Evolutionary conservation across 2,113 vertebrate species (phyloP), one percentile per base, ranked within the genome.

Genomic region (Trinectes maculatus): DNA sequence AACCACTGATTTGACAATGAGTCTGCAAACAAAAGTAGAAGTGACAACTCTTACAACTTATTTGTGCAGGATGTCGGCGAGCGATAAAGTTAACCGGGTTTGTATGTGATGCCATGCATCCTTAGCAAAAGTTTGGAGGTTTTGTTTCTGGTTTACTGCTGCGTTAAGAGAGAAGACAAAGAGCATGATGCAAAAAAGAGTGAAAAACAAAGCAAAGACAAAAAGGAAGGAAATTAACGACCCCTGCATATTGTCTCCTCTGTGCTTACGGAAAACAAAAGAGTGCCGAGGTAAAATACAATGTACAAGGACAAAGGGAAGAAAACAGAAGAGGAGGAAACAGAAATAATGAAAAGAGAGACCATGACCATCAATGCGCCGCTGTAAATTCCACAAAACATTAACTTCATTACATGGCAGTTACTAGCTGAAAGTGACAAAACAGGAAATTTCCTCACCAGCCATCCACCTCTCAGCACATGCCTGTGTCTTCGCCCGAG

Each of bases 371-470:
- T 92, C 90, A 92, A 93, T 87, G 90, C 87, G 86, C 83, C 89
- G 93, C 80, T 92, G 90, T 94, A 93, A 94, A 95, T 93, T 91
- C 91, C 89, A 91, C 88, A 85, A 94, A 95, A 95, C 93, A 94
- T 93, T 94, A 92, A 94, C 93, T 92, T 93, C 93, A 92, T 94
- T 93, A 92, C 92, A 89, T 86, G 91, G 90, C 88, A 88, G 93
- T 94, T 93, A 92, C 85, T 74, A 79, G 71, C 89, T 63, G 71
- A 82, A 84, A 89, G 91, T 89, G 89, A 89, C 82, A 73, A 85
- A 91, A 87, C 54, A 79, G 87, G 89, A 88, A 87, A 88, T 87
- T 83, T 85, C 87, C 84, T 89, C 91, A 86, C 80, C 90, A 44
- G 62, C 69, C 70, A 81, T 79, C 77, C 66, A 59, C 70, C 58